Evolutionary conservation across 2,888 invertebrate species (phyloP).

Genomic region (Heliconius sara): DNA sequence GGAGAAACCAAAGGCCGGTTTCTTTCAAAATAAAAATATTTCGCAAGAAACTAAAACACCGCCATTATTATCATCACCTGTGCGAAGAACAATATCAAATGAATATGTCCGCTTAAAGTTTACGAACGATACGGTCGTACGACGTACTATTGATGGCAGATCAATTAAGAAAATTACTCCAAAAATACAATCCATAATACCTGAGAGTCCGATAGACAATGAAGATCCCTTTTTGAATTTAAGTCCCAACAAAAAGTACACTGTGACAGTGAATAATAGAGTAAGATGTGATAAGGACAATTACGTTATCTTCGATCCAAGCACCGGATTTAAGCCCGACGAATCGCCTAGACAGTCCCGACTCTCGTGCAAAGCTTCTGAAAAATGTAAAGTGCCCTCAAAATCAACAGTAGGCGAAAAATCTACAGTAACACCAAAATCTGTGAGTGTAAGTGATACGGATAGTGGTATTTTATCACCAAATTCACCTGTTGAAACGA

Average conservation of each 20-base stretch:
- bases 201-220: conserved; percentile 78
- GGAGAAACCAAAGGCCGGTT: conserved; percentile 72
- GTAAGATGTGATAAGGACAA: conserved; percentile 82
- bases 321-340: conserved; percentile 75
- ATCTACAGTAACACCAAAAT: conserved; percentile 64
- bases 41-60: conserved; percentile 67
- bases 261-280: conserved; percentile 80
- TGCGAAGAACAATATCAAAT: conserved; percentile 79
- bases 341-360: conserved; percentile 60
- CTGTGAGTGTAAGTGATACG: conserved; percentile 84
- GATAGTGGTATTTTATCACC: conserved; percentile 87
- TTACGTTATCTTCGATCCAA: conserved; percentile 80
- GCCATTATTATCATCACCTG: conserved; percentile 70
- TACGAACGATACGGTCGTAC: conserved; percentile 73
- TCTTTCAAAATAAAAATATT: conserved; percentile 72
- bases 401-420: conserved; percentile 71
- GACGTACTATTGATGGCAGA: conserved; percentile 76
- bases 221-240: conserved; percentile 79
- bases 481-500: conserved; percentile 84
- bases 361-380: conserved; percentile 64
- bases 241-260: conserved; percentile 82
- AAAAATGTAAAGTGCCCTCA: conserved; percentile 69
- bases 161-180: conserved; percentile 78
- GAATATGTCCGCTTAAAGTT: conserved; percentile 80
- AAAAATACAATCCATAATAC: conserved; percentile 81